Evolutionary conservation across 1,140 invertebrate genomes (phyloP), one percentile per base, ranked within the genome.

Genomic region (Aricia agestis): DNA sequence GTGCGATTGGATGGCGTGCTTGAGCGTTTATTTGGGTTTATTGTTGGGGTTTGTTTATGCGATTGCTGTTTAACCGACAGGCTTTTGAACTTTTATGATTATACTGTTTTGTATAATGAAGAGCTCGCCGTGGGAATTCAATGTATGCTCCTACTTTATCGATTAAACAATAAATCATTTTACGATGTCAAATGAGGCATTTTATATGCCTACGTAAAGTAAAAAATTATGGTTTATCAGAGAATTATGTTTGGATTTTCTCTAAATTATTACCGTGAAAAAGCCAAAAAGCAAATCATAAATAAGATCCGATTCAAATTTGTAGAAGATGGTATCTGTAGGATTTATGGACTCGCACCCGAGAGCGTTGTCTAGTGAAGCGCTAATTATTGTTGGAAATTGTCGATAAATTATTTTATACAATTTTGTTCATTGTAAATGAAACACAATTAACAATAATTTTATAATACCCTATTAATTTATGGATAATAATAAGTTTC

Each of bases 271-370:
- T 88, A 81, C 87, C 85, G 87, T 90, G 87, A 92, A 91, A 92
- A 89, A 90, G 86, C 87, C 88, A 90, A 63, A 63, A 63, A 63
- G 59, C 17, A 63, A 90, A 92, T 90, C 87, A 90, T 92, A 92
- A 92, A 91, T 90, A 92, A 90, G 87, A 91, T 91, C 90, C 90
- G 91, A 92, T 92, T 92, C 92, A 92, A 92, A 92, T 92, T 92
- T 92, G 91, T 92, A 87, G 85, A 91, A 92, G 92, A 92, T 92
- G 86, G 81, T 92, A 92, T 92, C 92, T 72, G 79, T 82, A 84
- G 92, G 92, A 92, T 92, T 92, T 92, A 85, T 92, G 79, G 82
- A 80, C 90, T 89, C 87, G 86, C 87, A 88, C 86, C 87, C 86
- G 84, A 89, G 81, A 90, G 82, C 82, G 81, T 82, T 82, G 81